These are phyloP conservation scores for Caenorhabditis afra DNA, from an alignment of 2,888 invertebrate species.

Conservation along the genomic window DNA sequence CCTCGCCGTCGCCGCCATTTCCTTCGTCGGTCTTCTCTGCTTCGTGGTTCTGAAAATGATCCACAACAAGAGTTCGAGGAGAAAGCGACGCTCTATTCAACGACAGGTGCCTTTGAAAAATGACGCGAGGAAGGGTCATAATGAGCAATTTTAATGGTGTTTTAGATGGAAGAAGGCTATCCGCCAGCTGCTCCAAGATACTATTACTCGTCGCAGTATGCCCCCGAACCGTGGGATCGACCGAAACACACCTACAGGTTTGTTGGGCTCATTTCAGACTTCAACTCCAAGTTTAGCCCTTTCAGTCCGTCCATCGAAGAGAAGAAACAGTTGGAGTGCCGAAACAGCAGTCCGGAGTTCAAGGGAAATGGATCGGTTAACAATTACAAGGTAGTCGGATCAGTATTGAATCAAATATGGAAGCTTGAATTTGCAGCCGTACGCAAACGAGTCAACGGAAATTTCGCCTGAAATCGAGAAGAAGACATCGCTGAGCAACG, in stretches of 20 bases:
- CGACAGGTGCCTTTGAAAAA: conserved; percentile 46
- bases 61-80: conserved; percentile 55
- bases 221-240: conserved; percentile 72
- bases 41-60: conserved; percentile 67
- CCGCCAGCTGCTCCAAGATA: conserved; percentile 66
- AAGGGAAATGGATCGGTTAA: conserved; percentile 63
- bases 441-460: conserved; percentile 60
- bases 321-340: conserved; percentile 64
- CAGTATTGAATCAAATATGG: neutral
- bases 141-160: conserved; percentile 22
- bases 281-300: neutral
- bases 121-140: conserved; percentile 14
- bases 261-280: neutral
- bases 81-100: conserved; percentile 56
- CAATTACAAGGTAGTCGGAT: conserved; percentile 53
- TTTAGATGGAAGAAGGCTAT: conserved; percentile 64
- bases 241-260: conserved; percentile 70
- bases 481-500: conserved; percentile 56
- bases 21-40: conserved; percentile 62
- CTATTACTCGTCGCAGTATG: conserved; percentile 71
- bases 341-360: conserved; percentile 62
- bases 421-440: conserved; percentile 51
- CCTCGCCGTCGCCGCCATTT: conserved; percentile 65
- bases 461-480: conserved; percentile 62
- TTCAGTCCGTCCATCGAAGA: conserved; percentile 62